Base-by-base conservation (phyloP, 2,797 vertebrate genomes). In the Philypnodon macrostomus region DNA sequence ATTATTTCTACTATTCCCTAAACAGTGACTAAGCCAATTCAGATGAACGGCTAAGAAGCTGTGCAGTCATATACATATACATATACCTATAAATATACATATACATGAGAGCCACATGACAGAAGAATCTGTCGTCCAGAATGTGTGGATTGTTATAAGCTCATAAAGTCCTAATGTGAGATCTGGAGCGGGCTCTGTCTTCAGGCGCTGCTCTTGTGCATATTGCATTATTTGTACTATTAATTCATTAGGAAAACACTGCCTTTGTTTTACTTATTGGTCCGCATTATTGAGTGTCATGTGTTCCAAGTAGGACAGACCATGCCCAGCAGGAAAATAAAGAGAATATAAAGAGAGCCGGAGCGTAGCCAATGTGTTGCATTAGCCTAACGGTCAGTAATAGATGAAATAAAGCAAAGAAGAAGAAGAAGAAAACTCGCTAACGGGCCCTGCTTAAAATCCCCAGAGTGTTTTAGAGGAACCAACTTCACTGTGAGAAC, bases 231-330 rank as follows among this genome's bases (percentile, higher is more conserved):
- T 55, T 63, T 67, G 67, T 52, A 70, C 59, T 72, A 53, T 57
- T 38, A 12, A 57, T 70, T 63, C 47, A 57, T 47, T 30, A 66
- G 50, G 31, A 52, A 69, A 61, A 53, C 30, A 26, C 23, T 51
- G 17, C 58, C 19, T 26, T 30, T 47, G 45, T 47, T 69, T 57
- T 23, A 34, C 46, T n/a, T 54, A 65, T 32, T 63, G 50, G 58
- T n/a, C n/a, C n/a, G n/a, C n/a, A n/a, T n/a, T n/a, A n/a, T n/a
- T n/a, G n/a, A 69, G 77, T 70, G 54, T 70, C 63, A 63, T 72
- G 63, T 58, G 60, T 73, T 79, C 71, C 59, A 79, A 78, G 63
- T 79, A 81, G 70, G 72, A 66, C 73, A 76, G 46, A 40, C 38
- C 26, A 76, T 67, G 61, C 70, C 79, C 75, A 70, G 66, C 73